phyloP scores from a whole-genome alignment of 2,113 vertebrate species.

The Rhinoptilus africanus region DNA sequence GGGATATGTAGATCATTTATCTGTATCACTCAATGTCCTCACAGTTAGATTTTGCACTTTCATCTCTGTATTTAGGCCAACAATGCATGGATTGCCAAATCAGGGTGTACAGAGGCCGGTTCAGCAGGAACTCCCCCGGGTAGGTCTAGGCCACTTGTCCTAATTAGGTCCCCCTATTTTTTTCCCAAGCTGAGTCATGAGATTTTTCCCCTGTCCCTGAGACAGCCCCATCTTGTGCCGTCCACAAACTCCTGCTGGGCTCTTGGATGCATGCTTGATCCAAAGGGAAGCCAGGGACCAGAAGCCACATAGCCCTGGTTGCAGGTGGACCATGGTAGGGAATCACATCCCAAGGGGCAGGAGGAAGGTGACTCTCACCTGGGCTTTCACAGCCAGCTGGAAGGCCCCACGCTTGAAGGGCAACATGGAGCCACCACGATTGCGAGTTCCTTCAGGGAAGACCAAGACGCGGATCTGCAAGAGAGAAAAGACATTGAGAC shows the following conservation, averaged over 20 bases:
- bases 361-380: conserved; percentile 62
- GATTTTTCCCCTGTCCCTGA: neutral
- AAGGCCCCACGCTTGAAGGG: conserved; percentile 81
- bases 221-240: neutral
- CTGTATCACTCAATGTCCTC: neutral
- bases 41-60: neutral
- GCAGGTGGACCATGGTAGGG: neutral
- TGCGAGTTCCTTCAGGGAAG: conserved; percentile 80
- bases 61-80: neutral
- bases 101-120: neutral
- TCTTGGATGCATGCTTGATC: neutral
- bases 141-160: neutral
- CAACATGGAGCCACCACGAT: conserved; percentile 72
- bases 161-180: neutral
- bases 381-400: conserved; percentile 78
- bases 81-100: neutral
- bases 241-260: neutral
- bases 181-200: neutral
- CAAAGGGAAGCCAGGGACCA: neutral
- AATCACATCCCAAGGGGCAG: neutral
- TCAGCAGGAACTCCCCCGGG: neutral
- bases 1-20: neutral
- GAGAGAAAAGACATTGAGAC: neutral
- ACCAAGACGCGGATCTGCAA: conserved; percentile 73
- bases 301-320: neutral